Evolutionary conservation across 2,113 vertebrate species (phyloP), one percentile per base, ranked within the genome.

Genomic region (Indicator maculatus): DNA sequence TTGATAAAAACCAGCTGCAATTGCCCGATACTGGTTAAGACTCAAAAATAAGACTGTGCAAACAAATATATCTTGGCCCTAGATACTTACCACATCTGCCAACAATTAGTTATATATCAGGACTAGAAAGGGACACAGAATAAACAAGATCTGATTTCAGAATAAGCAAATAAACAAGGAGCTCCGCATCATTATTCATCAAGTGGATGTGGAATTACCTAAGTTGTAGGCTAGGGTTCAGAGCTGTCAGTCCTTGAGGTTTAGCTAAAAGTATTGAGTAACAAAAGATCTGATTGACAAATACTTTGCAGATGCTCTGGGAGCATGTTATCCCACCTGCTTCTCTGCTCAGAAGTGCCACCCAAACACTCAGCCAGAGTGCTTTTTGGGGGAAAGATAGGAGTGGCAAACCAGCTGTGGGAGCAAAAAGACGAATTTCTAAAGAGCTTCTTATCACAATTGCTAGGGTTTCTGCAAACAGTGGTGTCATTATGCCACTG

Each of bases 1-100:
- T 97, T 98, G 98, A 99, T 99, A 98, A 97, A 97, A 98, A 98
- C 83, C 98, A 99, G 98, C 98, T 99, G 99, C 96, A 93, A 86
- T 89, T 95, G 97, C 88, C 95, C 96, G 98, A 98, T 98, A 98
- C 97, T 98, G 94, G 98, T 98, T 98, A 97, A 98, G 98, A 97
- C 98, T 98, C 98, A 98, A 98, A 99, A 98, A 98, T 98, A 98
- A 98, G 98, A 98, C 98, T 98, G 98, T 98, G 96, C 98, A 99
- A 99, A 99, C 98, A 99, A 99, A 99, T 98, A 98, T 97, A 97
- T 98, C 97, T 97, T 97, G 96, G 97, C 97, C 96, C 89, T 76
- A 85, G 93, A 98, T 96, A 95, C 92, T 96, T 90, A 69, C 94
- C 95, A 98, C 98, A 99, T 99, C 99, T 99, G 98, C 98, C 98